These are phyloP conservation scores for Trematomus bernacchii DNA, from an alignment of 2,797 vertebrate genomes.

Conservation along the genomic window DNA sequence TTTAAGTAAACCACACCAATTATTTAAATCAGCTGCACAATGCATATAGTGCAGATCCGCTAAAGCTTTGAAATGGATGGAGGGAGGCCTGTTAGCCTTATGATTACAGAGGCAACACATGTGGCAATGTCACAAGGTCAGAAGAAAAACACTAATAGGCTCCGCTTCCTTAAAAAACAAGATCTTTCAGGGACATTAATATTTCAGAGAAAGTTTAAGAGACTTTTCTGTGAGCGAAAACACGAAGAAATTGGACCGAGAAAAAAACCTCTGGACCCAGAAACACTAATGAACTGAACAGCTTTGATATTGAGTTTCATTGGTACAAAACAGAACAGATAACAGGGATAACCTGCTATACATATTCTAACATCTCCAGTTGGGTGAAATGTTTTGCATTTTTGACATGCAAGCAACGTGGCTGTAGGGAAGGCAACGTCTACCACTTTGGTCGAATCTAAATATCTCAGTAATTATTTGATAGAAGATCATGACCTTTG, in stretches of 20 bases:
- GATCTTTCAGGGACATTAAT: constrained; percentile 73
- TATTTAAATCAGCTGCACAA: constrained; percentile 86
- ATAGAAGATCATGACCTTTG: not conserved
- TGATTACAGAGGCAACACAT: constrained; percentile 71
- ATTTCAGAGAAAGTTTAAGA: constrained; percentile 75
- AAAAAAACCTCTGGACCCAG: constrained; percentile 11
- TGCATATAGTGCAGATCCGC: constrained; percentile 77
- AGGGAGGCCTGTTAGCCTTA: constrained; percentile 69
- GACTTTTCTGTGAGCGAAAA: constrained; percentile 42
- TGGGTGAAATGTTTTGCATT: not conserved
- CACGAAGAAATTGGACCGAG: constrained; percentile 37
- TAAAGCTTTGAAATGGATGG: constrained; percentile 74
- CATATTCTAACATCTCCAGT: constrained; percentile 10
- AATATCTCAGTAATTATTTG: not conserved
- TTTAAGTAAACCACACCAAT: constrained; percentile 88
- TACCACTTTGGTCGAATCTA: not conserved
- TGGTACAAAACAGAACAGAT: constrained; percentile 5
- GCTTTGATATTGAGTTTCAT: constrained; percentile 31
- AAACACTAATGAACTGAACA: constrained; percentile 50
- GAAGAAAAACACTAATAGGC: constrained; percentile 65
- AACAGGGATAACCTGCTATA: constrained; percentile 9
- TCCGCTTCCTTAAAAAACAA: constrained; percentile 65
- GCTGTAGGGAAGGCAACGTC: no score
- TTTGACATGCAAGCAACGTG: no score
- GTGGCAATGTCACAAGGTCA: constrained; percentile 74